Evolutionary conservation across 1,140 invertebrate species (phyloP).

Genomic region (Leptonema lineaticorne): DNA sequence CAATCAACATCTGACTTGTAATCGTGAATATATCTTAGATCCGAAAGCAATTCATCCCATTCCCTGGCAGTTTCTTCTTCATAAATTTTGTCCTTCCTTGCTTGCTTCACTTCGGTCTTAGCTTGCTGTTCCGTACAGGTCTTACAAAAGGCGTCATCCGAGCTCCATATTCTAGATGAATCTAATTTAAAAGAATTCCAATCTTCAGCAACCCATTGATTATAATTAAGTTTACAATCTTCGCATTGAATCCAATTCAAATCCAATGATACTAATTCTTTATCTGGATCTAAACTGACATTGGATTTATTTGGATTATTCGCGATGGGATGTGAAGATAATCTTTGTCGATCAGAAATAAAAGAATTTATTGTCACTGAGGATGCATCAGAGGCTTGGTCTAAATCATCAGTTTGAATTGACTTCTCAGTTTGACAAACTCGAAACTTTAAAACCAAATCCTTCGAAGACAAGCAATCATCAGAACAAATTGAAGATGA

Average conservation of each 20-base stretch:
- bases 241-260: conserved; percentile 39
- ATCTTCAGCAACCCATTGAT: conserved; percentile 29
- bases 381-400: neutral
- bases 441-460: conserved; percentile 55
- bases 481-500: conserved; percentile 49
- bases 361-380: neutral
- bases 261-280: conserved; percentile 31
- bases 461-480: conserved; percentile 49
- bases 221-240: conserved; percentile 30
- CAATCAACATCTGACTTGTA: conserved; percentile 39
- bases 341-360: neutral
- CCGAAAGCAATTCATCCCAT: conserved; percentile 56
- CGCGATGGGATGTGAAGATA: neutral
- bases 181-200: conserved; percentile 27
- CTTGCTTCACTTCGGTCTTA: conserved; percentile 31
- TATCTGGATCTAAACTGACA: conserved; percentile 9
- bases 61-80: conserved; percentile 47
- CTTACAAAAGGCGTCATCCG: conserved; percentile 41
- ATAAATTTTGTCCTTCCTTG: conserved; percentile 39
- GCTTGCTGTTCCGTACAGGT: conserved; percentile 41
- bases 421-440: conserved; percentile 55
- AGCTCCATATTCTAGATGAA: conserved; percentile 35
- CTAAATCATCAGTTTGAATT: conserved; percentile 53
- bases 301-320: neutral
- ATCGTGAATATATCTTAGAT: conserved; percentile 52